These are phyloP conservation scores for Heterodera filipjevi DNA, from an alignment of 2,888 invertebrate species.

Conservation along the genomic window DNA sequence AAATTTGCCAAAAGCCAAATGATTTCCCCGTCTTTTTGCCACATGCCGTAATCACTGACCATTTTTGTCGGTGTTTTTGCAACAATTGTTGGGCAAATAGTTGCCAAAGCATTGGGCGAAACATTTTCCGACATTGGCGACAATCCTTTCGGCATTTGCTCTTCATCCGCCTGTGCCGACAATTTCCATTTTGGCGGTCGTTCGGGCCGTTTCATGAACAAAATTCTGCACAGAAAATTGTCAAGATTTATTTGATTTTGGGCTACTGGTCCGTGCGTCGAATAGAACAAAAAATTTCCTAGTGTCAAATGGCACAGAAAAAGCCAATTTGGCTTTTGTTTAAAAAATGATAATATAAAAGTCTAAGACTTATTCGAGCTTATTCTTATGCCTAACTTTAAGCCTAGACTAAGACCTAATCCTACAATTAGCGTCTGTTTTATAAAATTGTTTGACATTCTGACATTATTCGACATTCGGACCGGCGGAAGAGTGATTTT, in stretches of 20 bases:
- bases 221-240: conserved; percentile 47
- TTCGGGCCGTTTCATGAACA: conserved; percentile 58
- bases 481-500: no score
- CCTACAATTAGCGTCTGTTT: no score
- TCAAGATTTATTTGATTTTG: no score
- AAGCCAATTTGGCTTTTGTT: neutral
- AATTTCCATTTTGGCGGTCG: conserved; percentile 29
- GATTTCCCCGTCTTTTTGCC: neutral
- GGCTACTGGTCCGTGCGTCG: no score
- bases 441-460: neutral
- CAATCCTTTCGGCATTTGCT: neutral
- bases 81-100: conserved; percentile 20
- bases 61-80: neutral
- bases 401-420: no score
- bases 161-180: neutral
- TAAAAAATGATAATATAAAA: no score
- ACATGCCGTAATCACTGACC: neutral
- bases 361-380: no score
- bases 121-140: neutral
- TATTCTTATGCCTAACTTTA: no score
- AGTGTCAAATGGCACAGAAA: no score
- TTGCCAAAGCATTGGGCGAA: conserved; percentile 5
- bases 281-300: no score
- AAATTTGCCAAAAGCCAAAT: neutral
- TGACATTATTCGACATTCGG: no score